phyloP scores from a whole-genome alignment of 2,113 vertebrate species.

The Epinephelus cyanopodus region DNA sequence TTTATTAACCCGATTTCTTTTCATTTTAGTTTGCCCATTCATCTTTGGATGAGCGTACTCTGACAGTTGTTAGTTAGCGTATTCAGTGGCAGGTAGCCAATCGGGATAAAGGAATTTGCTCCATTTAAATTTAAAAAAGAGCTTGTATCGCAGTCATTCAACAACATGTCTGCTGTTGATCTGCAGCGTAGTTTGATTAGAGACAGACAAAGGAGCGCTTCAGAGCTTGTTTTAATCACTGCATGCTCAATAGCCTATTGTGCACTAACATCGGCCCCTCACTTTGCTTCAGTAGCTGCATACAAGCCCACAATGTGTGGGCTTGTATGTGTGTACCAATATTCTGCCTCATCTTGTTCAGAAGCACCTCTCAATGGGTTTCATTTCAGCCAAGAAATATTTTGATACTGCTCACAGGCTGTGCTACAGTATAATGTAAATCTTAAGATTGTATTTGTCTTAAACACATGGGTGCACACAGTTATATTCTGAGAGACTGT shows the following conservation, averaged over 20 bases:
- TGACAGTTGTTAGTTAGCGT: constrained; percentile 51
- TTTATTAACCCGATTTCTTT: constrained; percentile 59
- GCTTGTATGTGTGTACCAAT: constrained; percentile 1
- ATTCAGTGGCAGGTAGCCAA: constrained; percentile 60
- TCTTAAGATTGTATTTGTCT: neutral
- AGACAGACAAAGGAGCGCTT: constrained; percentile 60
- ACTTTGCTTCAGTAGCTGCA: constrained; percentile 61
- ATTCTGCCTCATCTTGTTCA: constrained; percentile 44
- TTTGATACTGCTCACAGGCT: constrained; percentile 25
- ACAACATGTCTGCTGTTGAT: constrained; percentile 48
- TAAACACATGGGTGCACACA: neutral
- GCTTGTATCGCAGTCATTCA: constrained; percentile 58
- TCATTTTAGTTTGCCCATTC: constrained; percentile 54
- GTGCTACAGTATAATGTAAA: constrained; percentile 15
- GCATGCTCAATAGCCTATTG: constrained; percentile 65
- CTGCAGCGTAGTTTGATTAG: constrained; percentile 64
- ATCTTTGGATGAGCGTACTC: constrained; percentile 30
- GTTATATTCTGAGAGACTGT: neutral
- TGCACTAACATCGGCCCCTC: constrained; percentile 39
- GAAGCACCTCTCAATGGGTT: constrained; percentile 22
- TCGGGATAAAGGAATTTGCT: constrained; percentile 39
- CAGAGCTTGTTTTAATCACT: constrained; percentile 65
- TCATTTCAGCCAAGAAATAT: constrained; percentile 31
- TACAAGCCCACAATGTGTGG: constrained; percentile 34
- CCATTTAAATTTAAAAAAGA: constrained; percentile 5